Conservation (phyloP, 2,797 vertebrate genomes). For the Clarias fuscus region DNA sequence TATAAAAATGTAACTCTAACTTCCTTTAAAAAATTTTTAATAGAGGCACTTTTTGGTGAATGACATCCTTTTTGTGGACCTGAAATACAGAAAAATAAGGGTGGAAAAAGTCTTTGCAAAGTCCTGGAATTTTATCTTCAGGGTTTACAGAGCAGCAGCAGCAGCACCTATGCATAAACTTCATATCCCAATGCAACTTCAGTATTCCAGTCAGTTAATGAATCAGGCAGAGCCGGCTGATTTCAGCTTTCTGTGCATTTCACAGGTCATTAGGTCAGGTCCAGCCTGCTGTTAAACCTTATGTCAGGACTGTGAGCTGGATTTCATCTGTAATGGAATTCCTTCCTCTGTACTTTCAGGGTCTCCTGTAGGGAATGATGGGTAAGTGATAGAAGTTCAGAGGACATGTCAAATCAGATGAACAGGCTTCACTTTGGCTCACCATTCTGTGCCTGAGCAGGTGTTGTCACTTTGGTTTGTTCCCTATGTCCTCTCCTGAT, state of each 20-base stretch:
- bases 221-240: not conserved
- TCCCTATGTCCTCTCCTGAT: constrained; percentile 55
- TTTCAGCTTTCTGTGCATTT: not conserved
- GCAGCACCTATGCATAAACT: not conserved
- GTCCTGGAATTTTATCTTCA: not conserved
- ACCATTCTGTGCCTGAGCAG: constrained; percentile 63
- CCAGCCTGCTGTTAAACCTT: constrained; percentile 25
- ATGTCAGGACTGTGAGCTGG: constrained; percentile 40
- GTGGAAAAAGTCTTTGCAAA: not conserved
- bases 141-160: not conserved
- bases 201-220: not conserved
- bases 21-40: not conserved
- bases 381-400: not conserved
- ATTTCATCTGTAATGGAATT: constrained; percentile 66
- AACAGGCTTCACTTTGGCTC: not conserved
- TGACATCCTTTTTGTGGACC: not conserved
- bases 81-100: not conserved
- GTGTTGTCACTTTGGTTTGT: constrained; percentile 51
- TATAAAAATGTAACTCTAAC: not conserved
- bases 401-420: not conserved
- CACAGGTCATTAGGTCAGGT: not conserved
- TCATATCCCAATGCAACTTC: not conserved
- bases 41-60: constrained; percentile 4
- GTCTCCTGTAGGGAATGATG: constrained; percentile 60
- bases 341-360: constrained; percentile 63